Percentiles rank a stretch among this genome's conserved stretches.
phyloP scores from a whole-genome alignment of 1,140 invertebrate genomes.

The Drosophila grimshawi region DNA sequence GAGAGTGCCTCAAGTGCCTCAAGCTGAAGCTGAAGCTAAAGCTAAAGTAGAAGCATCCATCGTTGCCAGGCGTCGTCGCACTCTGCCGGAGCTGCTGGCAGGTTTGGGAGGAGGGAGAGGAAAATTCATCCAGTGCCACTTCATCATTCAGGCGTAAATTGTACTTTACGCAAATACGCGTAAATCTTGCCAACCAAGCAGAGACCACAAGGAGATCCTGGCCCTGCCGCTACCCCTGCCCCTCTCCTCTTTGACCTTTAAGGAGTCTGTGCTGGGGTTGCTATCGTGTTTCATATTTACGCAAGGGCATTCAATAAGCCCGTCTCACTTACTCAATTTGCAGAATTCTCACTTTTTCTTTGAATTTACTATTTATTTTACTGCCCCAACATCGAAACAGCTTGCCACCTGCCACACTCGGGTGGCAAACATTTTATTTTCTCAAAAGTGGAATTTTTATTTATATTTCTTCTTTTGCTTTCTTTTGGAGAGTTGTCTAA shows the following conservation, averaged over 20 bases:
- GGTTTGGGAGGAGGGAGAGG: not conserved
- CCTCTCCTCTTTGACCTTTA: constrained; percentile 15
- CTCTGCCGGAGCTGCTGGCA: not conserved
- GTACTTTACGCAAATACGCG: constrained; percentile 78
- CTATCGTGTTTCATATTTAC: constrained; percentile 76
- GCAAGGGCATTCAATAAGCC: constrained; percentile 65
- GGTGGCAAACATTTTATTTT: not conserved
- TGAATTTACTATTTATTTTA: constrained; percentile 45
- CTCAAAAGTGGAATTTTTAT: too few relatives aligned
- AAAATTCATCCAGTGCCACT: constrained; percentile 33
- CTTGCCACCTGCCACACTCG: constrained; percentile 1
- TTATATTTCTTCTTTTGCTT: not conserved
- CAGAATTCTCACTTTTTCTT: constrained; percentile 59
- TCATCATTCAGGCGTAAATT: constrained; percentile 79
- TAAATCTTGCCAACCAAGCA: constrained; percentile 62
- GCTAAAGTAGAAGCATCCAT: constrained; percentile 30
- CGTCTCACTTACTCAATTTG: constrained; percentile 57
- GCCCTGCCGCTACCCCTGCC: not conserved
- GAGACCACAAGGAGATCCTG: constrained; percentile 13
- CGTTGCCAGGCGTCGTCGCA: constrained; percentile 23
- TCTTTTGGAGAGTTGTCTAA: constrained; percentile 1
- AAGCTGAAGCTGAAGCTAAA: not conserved
- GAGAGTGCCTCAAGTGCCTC: constrained; percentile 29
- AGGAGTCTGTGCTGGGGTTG: not conserved
- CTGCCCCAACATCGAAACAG: constrained; percentile 19